Evolutionary conservation across 2,113 vertebrate genomes (phyloP).

Genomic region (Pavo muticus): DNA sequence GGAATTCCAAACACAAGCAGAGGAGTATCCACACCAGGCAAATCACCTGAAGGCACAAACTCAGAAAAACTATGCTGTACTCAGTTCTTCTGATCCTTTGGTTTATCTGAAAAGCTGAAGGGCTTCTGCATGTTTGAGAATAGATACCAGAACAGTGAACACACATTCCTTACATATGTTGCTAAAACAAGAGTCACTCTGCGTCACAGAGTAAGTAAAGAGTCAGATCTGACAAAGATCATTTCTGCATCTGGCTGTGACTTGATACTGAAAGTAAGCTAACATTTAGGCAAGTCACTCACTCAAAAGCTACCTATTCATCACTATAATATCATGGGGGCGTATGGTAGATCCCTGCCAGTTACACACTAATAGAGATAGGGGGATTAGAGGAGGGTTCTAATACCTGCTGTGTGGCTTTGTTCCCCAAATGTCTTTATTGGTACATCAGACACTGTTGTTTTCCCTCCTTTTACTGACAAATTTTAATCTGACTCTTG

Average conservation of each 20-base stretch:
- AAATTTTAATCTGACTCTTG: not conserved
- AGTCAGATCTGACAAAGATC: not conserved
- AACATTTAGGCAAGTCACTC: not conserved
- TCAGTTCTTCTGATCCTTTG: not conserved
- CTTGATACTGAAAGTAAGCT: not conserved
- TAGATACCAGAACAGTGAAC: not conserved
- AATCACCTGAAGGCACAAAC: not conserved
- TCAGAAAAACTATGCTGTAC: not conserved
- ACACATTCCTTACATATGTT: rapidly evolving
- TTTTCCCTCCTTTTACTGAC: not conserved
- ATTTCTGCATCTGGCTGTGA: not conserved
- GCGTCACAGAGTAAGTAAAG: not conserved
- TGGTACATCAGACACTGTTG: not conserved
- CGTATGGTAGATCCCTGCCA: not conserved
- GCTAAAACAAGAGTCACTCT: not conserved
- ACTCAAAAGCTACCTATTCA: not conserved
- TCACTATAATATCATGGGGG: not conserved
- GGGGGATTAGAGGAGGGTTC: not conserved
- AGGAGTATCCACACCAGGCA: not conserved
- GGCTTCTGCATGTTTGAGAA: not conserved
- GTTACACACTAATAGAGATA: too few relatives aligned
- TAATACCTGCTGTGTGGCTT: not conserved
- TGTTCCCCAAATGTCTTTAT: not conserved
- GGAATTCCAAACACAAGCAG: not conserved
- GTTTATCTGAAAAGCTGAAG: not conserved